These are phyloP conservation scores for Montipora sp. DNA, from an alignment of 64 coral and sea anemone species.

Conservation along the genomic window DNA sequence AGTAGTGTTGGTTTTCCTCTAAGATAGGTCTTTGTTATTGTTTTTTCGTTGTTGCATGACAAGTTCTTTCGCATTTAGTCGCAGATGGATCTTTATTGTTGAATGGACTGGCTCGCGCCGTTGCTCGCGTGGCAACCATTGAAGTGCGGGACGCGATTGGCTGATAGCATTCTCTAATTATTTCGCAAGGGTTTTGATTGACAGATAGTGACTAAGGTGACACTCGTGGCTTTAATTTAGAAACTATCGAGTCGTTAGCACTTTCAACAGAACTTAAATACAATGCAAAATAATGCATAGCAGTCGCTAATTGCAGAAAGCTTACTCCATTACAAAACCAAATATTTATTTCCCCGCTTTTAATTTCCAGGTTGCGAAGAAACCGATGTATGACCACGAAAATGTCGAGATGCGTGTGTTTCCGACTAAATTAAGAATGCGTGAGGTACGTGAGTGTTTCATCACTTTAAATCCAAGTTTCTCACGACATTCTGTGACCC, in stretches of 20 bases:
- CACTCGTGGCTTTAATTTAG: slow-evolving; percentile 26
- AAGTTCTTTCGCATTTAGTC: slow-evolving; percentile 25
- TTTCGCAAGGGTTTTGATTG: slow-evolving; percentile 1
- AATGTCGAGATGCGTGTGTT: slow-evolving; percentile 12
- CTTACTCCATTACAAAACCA: not conserved
- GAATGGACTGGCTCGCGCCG: slow-evolving; percentile 43
- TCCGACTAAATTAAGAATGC: not conserved
- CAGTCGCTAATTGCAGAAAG: not conserved
- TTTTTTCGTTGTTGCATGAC: slow-evolving; percentile 35
- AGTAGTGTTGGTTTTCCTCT: not conserved
- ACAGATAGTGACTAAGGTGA: not conserved
- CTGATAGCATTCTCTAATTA: slow-evolving; percentile 9
- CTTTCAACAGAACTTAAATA: not conserved
- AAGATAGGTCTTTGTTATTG: not conserved
- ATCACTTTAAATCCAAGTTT: slow-evolving; percentile 10
- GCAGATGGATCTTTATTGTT: slow-evolving; percentile 40
- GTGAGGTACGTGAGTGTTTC: not conserved
- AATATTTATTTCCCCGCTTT: not conserved
- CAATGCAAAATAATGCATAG: not conserved
- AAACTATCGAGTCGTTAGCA: not conserved
- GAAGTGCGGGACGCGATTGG: slow-evolving; percentile 6
- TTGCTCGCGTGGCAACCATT: slow-evolving; percentile 55
- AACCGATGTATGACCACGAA: not conserved
- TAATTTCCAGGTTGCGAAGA: not conserved
- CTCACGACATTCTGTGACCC: slow-evolving; percentile 34